These are phyloP conservation scores for Monomorium pharaonis DNA, from an alignment of 1,140 invertebrate species.

Conservation along the genomic window DNA sequence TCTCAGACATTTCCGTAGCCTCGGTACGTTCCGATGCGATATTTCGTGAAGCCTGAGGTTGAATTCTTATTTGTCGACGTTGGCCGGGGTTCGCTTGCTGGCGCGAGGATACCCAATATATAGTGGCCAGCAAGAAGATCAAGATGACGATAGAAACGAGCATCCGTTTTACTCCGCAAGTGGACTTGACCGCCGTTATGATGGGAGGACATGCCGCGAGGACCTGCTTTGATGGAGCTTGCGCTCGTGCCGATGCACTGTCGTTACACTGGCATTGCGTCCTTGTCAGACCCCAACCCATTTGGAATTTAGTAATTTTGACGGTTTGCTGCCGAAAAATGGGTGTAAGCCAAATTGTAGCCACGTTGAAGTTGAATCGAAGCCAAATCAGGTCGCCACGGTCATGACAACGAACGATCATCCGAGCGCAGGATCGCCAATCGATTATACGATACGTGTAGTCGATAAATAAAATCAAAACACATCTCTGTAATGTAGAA, in stretches of 20 bases:
- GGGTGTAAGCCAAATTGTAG: not conserved
- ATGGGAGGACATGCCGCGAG: constrained; percentile 47
- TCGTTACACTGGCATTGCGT: constrained; percentile 48
- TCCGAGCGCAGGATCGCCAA: not conserved
- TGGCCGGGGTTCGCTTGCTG: not conserved
- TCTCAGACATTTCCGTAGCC: not conserved
- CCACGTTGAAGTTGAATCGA: not conserved
- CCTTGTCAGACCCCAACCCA: constrained; percentile 40
- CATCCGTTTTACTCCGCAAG: constrained; percentile 51
- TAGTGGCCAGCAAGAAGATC: constrained; percentile 13
- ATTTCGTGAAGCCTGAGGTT: constrained; percentile 20
- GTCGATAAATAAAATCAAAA: constrained; percentile 3
- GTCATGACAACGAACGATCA: constrained; percentile 32
- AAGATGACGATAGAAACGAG: constrained; percentile 35
- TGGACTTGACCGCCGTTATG: constrained; percentile 28
- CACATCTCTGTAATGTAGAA: not conserved
- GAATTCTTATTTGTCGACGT: constrained; percentile 16
- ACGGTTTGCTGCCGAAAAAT: constrained; percentile 29
- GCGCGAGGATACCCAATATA: constrained; percentile 33
- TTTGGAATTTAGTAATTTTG: constrained; percentile 62
- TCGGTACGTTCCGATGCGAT: not conserved
- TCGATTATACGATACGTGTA: not conserved
- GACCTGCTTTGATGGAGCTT: constrained; percentile 4
- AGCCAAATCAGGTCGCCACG: not conserved
- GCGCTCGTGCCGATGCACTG: not conserved